A percentile compares a stretch with the other conserved stretches of the same genome.
Evolutionary conservation across 2,797 vertebrate species (phyloP).

Genomic region (Pseudopleuronectes americanus): DNA sequence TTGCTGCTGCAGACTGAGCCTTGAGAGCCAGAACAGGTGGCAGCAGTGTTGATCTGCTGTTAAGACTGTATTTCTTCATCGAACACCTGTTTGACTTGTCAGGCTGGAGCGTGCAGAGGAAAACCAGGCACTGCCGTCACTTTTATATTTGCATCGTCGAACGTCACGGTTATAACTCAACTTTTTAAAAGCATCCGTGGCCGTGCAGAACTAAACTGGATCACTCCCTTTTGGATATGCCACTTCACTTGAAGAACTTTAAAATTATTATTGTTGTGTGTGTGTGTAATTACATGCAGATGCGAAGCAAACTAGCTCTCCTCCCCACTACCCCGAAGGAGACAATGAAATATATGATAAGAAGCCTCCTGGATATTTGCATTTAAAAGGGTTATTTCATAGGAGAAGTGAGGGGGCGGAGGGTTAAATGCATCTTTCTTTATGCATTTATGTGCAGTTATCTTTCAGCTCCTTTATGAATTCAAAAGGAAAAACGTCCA

Average conservation of each 20-base stretch:
- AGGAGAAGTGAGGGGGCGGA: slow-evolving; percentile 19
- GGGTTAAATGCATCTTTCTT: slow-evolving; percentile 64
- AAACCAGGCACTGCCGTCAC: background rate
- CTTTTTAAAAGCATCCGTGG: no score
- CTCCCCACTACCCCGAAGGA: slow-evolving; percentile 46
- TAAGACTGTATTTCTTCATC: background rate
- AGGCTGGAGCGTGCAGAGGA: background rate
- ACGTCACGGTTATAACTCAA: no score
- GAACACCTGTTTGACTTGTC: slow-evolving; percentile 38
- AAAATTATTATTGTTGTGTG: slow-evolving; percentile 27
- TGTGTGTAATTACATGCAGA: slow-evolving; percentile 61
- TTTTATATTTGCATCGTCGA: background rate
- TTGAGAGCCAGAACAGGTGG: slow-evolving; percentile 12
- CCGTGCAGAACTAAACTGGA: slow-evolving; percentile 8
- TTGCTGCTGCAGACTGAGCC: background rate
- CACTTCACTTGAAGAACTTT: slow-evolving; percentile 38
- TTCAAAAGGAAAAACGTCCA: slow-evolving; percentile 61
- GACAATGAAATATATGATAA: slow-evolving; percentile 70
- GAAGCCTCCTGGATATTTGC: slow-evolving; percentile 73
- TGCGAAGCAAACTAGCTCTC: slow-evolving; percentile 58
- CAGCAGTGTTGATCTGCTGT: slow-evolving; percentile 2
- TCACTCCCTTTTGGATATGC: slow-evolving; percentile 20
- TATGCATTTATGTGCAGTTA: slow-evolving; percentile 59
- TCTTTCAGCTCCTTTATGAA: slow-evolving; percentile 56
- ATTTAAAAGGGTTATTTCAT: slow-evolving; percentile 77